Conservation (phyloP, 2,113 vertebrate species). For the Ardeotis arabs region DNA sequence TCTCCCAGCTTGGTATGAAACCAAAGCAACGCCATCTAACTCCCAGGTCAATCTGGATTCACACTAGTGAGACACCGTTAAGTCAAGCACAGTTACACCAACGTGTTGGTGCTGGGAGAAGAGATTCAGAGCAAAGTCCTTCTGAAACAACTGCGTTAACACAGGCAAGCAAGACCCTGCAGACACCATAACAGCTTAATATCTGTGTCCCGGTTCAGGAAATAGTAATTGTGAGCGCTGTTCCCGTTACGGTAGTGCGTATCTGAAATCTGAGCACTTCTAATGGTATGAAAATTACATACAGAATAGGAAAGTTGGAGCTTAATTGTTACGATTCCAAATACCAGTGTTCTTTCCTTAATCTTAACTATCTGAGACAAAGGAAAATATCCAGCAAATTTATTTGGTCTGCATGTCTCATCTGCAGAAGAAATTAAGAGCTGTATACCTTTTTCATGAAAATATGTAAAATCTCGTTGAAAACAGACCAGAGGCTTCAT, state of each 20-base stretch:
- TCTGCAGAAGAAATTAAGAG: slow-evolving; percentile 7
- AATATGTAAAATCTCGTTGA: background rate
- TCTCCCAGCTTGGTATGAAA: background rate
- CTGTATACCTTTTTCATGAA: background rate
- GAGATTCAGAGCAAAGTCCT: background rate
- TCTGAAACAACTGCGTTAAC: background rate
- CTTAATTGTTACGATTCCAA: background rate
- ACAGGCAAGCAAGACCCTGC: background rate
- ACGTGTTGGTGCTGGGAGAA: background rate
- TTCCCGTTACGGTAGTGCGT: background rate
- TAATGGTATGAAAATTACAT: background rate
- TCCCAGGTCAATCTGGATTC: background rate
- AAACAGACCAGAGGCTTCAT: background rate
- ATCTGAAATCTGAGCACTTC: background rate
- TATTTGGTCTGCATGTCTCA: background rate
- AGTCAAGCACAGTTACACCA: background rate
- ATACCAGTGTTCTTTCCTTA: background rate
- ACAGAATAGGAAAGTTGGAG: background rate
- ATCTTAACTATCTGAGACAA: background rate
- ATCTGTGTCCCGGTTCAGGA: background rate
- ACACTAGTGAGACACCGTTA: too few species aligned
- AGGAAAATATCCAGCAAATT: background rate
- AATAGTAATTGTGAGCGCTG: background rate
- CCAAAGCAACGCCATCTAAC: background rate
- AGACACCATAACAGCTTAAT: background rate